phyloP scores from a whole-genome alignment of 2,888 invertebrate genomes.

The Tryphoninae sp. region DNA sequence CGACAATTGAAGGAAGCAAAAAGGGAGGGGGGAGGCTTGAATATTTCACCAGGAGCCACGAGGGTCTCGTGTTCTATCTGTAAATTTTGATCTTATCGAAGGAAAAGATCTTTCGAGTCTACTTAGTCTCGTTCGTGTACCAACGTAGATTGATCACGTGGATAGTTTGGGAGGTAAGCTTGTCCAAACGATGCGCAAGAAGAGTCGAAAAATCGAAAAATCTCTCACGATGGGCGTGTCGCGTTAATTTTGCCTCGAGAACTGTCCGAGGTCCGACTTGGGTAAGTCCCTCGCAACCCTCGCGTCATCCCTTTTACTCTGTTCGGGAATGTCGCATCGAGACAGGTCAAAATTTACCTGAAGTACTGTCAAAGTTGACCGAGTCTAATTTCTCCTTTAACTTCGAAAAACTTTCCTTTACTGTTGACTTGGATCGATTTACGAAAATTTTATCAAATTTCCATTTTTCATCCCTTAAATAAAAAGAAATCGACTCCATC shows the following conservation, averaged over 20 bases:
- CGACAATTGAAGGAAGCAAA: background rate
- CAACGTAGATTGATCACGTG: constrained; percentile 32
- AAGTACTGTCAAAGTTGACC: constrained; percentile 28
- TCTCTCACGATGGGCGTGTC: constrained; percentile 47
- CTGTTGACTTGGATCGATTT: background rate
- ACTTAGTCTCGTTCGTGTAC: background rate
- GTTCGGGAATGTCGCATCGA: constrained; percentile 8
- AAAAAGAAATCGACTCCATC: no score
- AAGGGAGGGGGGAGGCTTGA: background rate
- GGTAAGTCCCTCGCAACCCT: constrained; percentile 26
- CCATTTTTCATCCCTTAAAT: background rate
- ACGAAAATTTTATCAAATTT: background rate
- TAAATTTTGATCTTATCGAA: constrained; percentile 51
- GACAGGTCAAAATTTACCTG: constrained; percentile 57
- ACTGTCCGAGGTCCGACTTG: constrained; percentile 1
- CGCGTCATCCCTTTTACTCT: constrained; percentile 3
- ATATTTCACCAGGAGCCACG: constrained; percentile 30
- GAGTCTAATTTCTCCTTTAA: constrained; percentile 31
- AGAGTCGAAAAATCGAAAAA: constrained; percentile 31
- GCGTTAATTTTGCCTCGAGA: constrained; percentile 40
- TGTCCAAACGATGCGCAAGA: constrained; percentile 5
- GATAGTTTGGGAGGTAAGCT: background rate
- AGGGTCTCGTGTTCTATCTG: constrained; percentile 38
- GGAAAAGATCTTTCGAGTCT: constrained; percentile 41
- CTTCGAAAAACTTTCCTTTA: background rate